Conservation (phyloP, 2,888 invertebrate genomes). For the Luffia ferchaultella region DNA sequence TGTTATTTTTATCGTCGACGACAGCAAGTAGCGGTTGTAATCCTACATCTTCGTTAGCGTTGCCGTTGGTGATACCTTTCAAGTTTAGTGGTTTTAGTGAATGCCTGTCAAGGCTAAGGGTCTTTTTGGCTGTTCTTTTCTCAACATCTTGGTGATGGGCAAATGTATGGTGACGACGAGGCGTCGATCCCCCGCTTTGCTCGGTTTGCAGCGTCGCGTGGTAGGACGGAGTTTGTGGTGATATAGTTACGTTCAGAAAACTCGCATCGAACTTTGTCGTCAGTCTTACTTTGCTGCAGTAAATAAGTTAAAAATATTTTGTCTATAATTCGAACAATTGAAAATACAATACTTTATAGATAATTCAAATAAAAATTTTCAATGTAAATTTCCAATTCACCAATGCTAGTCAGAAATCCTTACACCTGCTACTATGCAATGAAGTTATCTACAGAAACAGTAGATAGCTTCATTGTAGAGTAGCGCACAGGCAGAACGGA, state of each 20-base stretch:
- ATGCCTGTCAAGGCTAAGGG: slow-evolving; percentile 44
- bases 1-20: slow-evolving; percentile 52
- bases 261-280: slow-evolving; percentile 55
- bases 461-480: too few relatives aligned
- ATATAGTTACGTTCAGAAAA: slow-evolving; percentile 28
- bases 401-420: too few relatives aligned
- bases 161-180: slow-evolving; percentile 43
- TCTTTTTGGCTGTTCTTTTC: slow-evolving; percentile 27
- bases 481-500: too few relatives aligned
- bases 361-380: too few relatives aligned
- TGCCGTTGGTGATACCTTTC: slow-evolving; percentile 47
- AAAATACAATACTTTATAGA: too few relatives aligned
- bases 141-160: slow-evolving; percentile 28
- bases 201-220: slow-evolving; percentile 20
- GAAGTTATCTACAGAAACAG: too few relatives aligned
- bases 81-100: slow-evolving; percentile 45
- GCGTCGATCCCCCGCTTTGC: slow-evolving; percentile 29
- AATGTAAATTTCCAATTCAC: too few relatives aligned
- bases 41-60: slow-evolving; percentile 25
- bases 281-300: slow-evolving; percentile 42
- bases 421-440: too few relatives aligned
- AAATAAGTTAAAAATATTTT: too few relatives aligned
- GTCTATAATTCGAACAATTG: too few relatives aligned
- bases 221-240: slow-evolving; percentile 32
- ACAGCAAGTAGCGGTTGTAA: slow-evolving; percentile 49